Conservation (phyloP, 2,797 vertebrate genomes). For the Clarias laeviceps region DNA sequence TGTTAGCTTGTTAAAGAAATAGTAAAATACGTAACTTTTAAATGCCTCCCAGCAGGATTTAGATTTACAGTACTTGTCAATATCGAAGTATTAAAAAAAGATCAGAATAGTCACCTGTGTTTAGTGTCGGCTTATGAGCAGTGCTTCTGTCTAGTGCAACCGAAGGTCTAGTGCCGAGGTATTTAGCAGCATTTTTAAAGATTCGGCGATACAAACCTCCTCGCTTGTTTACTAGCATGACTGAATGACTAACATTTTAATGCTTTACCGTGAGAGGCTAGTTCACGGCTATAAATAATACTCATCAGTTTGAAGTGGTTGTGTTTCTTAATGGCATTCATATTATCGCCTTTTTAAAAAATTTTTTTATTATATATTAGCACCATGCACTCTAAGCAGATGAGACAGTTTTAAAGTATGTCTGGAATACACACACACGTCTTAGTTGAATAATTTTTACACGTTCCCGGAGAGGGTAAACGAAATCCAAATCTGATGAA, state of each 20-base stretch:
- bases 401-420: background rate
- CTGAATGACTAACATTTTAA: background rate
- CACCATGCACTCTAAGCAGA: background rate
- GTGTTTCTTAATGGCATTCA: background rate
- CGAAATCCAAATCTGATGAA: conserved; percentile 9
- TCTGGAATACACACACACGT: background rate
- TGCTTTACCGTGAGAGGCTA: background rate
- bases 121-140: background rate
- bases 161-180: background rate
- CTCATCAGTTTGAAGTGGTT: background rate
- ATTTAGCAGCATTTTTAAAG: background rate
- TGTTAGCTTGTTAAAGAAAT: no score
- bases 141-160: background rate
- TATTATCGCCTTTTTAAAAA: background rate
- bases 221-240: background rate
- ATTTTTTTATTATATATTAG: background rate
- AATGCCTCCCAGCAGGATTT: background rate
- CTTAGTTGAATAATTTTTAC: background rate
- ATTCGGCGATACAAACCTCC: background rate
- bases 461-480: background rate
- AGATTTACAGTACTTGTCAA: background rate
- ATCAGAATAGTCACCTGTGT: background rate
- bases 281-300: background rate
- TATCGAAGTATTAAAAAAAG: background rate
- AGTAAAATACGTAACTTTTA: no score